Conservation (phyloP, 2,797 vertebrate genomes). For the Poeciliopsis paucimaculata region DNA sequence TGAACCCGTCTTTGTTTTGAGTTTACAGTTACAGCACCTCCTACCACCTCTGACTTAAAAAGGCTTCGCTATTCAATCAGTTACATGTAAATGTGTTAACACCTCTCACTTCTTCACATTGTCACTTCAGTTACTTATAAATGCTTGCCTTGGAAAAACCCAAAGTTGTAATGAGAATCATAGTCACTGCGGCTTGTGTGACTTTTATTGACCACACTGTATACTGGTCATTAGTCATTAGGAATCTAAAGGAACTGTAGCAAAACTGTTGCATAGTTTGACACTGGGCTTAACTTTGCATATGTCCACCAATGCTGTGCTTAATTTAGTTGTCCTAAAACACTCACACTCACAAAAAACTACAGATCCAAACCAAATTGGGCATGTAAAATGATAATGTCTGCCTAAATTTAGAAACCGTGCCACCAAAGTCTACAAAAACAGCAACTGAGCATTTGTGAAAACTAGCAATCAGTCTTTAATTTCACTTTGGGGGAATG, state of each 20-base stretch:
- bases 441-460: background rate
- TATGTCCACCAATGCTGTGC: background rate
- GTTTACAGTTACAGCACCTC: constrained; percentile 45
- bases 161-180: constrained; percentile 7
- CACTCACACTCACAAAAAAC: background rate
- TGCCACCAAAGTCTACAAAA: background rate
- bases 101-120: constrained; percentile 31
- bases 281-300: background rate
- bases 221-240: constrained; percentile 12
- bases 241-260: background rate
- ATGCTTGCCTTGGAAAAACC: constrained; percentile 31
- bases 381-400: background rate
- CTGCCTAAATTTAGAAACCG: background rate
- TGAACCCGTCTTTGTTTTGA: constrained; percentile 24
- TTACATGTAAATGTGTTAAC: constrained; percentile 28
- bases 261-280: background rate
- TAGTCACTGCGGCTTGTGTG: constrained; percentile 8
- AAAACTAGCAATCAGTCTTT: background rate
- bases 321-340: background rate
- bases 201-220: background rate
- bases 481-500: background rate
- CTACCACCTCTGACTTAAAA: constrained; percentile 50
- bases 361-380: background rate
- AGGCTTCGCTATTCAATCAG: constrained; percentile 34
- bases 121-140: constrained; percentile 26